Evolutionary conservation across 2,797 vertebrate species (phyloP), one percentile per base, ranked within the genome.

Genomic region (Sciurus vulgaris): DNA sequence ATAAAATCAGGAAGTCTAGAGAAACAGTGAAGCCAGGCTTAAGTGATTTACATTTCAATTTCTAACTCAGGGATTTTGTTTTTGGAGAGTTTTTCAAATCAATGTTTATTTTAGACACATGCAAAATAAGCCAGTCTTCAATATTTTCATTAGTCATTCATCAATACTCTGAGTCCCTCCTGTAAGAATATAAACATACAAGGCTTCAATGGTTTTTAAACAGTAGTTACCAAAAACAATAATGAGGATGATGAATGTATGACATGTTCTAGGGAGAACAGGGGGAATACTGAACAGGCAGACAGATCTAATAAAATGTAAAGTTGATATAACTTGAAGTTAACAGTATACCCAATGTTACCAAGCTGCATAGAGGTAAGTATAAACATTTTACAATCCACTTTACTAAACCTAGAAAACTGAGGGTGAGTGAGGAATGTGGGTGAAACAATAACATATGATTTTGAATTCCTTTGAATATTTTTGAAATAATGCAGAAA

Each of bases 1-100:
- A 89, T n/a, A 92, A 91, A 96, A 97, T 78, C 92, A 93, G 95
- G 96, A 97, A 97, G 95, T 96, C 82, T 73, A 88, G 61, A 93
- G 78, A 93, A 92, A 59, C 81, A 74, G 61, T 78, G 69, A 94
- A 94, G 59, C 65, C 51, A 89, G 83, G 81, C 59, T 61, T 84
- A 65, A 83, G n/a, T 86, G 59, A 96, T 91, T 97, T 88, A 65
- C 47, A 95, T 90, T 97, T 96, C 54, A 76, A 88, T 93, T 94
- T 93, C 20, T 70, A 97, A 90, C 59, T 91, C 56, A 69, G 72
- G 49, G n/a, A 54, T 84, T 59, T 77, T 95, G 94, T 96, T 76
- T 88, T 93, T 67, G 61, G 89, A 79, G 59, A 72, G 6, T 86
- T 95, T 91, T 94, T 85, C 76, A 91, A 93, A 91, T 93, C 78